These are phyloP conservation scores for Smittia aterrima DNA, from an alignment of 2,888 invertebrate genomes.

Conservation along the genomic window DNA sequence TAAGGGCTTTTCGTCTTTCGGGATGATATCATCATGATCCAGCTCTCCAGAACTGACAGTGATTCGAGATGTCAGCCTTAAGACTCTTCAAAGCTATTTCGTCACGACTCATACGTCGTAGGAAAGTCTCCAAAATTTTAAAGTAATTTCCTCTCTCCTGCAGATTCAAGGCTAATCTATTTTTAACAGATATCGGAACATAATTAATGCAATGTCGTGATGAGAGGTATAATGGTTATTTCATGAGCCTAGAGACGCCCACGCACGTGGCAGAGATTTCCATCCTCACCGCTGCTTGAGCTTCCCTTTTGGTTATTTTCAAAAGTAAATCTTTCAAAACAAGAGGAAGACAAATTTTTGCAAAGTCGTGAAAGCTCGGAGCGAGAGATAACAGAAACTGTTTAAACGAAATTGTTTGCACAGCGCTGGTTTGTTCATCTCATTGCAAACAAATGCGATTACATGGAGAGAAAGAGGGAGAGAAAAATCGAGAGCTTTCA, in stretches of 20 bases:
- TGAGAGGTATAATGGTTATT: conserved; percentile 31
- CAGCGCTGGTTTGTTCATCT: too few relatives aligned
- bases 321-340: neutral
- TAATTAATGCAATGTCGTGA: conserved; percentile 28
- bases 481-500: too few relatives aligned
- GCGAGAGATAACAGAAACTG: too few relatives aligned
- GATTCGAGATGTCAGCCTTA: too few relatives aligned
- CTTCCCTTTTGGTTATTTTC: neutral
- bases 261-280: neutral
- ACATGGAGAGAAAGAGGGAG: too few relatives aligned
- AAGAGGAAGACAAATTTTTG: neutral
- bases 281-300: neutral
- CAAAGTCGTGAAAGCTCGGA: neutral
- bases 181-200: conserved; percentile 19
- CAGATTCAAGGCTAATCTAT: conserved; percentile 4
- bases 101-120: too few relatives aligned
- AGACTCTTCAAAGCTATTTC: too few relatives aligned
- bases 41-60: neutral
- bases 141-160: neutral
- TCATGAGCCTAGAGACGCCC: conserved; percentile 8
- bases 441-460: too few relatives aligned
- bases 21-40: neutral
- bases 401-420: too few relatives aligned
- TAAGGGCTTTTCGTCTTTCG: neutral
- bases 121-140: neutral